Evolutionary conservation across 2,113 vertebrate species (phyloP).

Genomic region (Pollachius pollachius): DNA sequence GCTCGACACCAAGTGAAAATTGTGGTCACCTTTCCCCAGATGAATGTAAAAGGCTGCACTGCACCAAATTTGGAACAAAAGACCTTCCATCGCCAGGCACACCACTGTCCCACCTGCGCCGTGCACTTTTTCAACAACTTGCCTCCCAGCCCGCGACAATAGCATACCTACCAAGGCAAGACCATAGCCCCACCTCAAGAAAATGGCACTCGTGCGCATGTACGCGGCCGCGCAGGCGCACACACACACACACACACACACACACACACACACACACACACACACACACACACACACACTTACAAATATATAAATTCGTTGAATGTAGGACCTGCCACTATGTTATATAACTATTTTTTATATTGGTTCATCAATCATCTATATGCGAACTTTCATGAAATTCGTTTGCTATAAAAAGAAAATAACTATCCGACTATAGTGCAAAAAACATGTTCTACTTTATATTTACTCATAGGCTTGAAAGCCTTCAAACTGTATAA

Average conservation of each 20-base stretch:
- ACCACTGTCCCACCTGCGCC: slow-evolving; percentile 59
- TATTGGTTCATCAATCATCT: no score
- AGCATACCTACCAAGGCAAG: slow-evolving; percentile 18
- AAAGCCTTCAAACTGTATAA: neutral
- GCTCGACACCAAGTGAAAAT: no score
- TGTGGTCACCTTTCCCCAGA: slow-evolving; percentile 23
- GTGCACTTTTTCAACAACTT: slow-evolving; percentile 28
- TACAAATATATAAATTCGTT: neutral
- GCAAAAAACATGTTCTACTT: no score
- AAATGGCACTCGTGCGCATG: slow-evolving; percentile 1
- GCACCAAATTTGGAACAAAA: slow-evolving; percentile 73
- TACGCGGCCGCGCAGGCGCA: neutral
- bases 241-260: neutral
- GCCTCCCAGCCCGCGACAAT: slow-evolving; percentile 33
- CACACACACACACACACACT: slow-evolving; percentile 6
- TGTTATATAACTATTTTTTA: no score
- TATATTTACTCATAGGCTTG: neutral
- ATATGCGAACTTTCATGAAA: no score
- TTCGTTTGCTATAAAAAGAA: no score
- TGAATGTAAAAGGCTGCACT: slow-evolving; percentile 59
- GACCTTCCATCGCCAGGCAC: slow-evolving; percentile 62
- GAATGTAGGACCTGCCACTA: no score
- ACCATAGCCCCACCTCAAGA: slow-evolving; percentile 15
- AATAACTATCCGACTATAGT: no score
- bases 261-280: slow-evolving; percentile 4